Base-by-base conservation (phyloP, 2,888 invertebrate genomes). In the Ditula angustiorana region DNA sequence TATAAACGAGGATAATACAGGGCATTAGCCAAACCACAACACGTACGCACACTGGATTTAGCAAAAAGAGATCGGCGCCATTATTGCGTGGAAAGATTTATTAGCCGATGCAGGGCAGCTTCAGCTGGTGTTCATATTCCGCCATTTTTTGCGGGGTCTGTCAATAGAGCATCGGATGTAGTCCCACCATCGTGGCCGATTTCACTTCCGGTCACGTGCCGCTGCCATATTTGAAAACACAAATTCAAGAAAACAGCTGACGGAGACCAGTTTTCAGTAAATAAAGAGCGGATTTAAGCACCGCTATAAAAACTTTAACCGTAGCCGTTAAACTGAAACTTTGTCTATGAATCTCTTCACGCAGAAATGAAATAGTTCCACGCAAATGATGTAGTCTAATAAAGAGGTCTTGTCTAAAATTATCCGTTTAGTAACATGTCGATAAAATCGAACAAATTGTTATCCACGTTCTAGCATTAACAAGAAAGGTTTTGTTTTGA, bases 1-100 rank as follows among this genome's bases (percentile, higher is more conserved):
- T 89, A 90, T 86, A 85, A 83, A 84, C 80, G 81, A 74, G 83
- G 80, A 80, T 83, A 85, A 83, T 79, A 81, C 82, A 78, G 73
- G 73, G 84, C 83, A 86, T 88, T 87, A 87, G 84, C 79, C 74
- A 73, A 82, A 83, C 88, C 88, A 79, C 87, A 84, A 82, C 87
- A 85, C 85, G 85, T 82, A 80, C 79, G 77, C 76, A 70, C 76
- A 78, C 78, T 82, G 85, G 81, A 82, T 88, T 84, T 79, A 81
- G 80, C 80, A 83, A 86, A 88, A 87, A 87, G 82, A 86, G 82
- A 80, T 76, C 74, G 62, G 58, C 74, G 70, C 77, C 78, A 80
- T 83, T 84, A 82, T 83, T 85, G 75, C 76, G 75, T 58, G 71
- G 68, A 67, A 64, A 78, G 83, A 86, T 85, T 85, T 87, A 87